phyloP scores from a whole-genome alignment of 2,113 vertebrate genomes.

The Perognathus longimembris region DNA sequence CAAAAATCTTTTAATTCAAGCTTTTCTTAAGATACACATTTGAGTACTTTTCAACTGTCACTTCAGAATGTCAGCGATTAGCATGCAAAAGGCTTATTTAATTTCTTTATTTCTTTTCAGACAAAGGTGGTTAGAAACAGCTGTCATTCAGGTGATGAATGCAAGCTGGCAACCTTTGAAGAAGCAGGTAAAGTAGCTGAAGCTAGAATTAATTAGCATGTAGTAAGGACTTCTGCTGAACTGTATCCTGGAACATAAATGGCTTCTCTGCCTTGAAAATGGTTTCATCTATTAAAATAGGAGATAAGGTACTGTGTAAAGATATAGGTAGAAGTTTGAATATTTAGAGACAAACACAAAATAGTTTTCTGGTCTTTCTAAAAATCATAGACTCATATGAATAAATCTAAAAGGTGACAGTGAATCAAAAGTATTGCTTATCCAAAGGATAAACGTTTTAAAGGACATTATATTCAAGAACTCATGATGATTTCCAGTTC shows the following conservation, averaged over 20 bases:
- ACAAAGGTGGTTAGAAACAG: slow-evolving; percentile 84
- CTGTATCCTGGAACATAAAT: slow-evolving; percentile 79
- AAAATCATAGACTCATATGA: slow-evolving; percentile 57
- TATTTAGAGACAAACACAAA: slow-evolving; percentile 35
- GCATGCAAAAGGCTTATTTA: slow-evolving; percentile 83
- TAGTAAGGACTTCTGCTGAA: slow-evolving; percentile 80
- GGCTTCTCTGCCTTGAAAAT: slow-evolving; percentile 81
- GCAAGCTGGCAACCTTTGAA: slow-evolving; percentile 86
- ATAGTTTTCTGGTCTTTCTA: slow-evolving; percentile 58
- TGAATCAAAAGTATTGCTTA: neutral
- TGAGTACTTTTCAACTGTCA: slow-evolving; percentile 56
- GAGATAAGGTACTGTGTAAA: slow-evolving; percentile 74
- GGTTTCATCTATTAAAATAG: slow-evolving; percentile 80
- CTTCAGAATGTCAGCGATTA: slow-evolving; percentile 72
- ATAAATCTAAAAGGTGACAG: slow-evolving; percentile 49
- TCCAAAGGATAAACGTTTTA: slow-evolving; percentile 42
- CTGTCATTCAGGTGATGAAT: slow-evolving; percentile 89
- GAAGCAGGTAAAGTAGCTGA: slow-evolving; percentile 85
- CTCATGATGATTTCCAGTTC: slow-evolving; percentile 24
- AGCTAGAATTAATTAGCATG: slow-evolving; percentile 88
- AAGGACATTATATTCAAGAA: neutral
- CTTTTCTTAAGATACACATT: neutral
- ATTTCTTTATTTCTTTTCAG: slow-evolving; percentile 79
- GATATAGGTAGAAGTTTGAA: slow-evolving; percentile 64
- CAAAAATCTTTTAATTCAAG: slow-evolving; percentile 32